Base-by-base conservation (phyloP, 2,797 vertebrate species). In the Hemitrygon akajei region DNA sequence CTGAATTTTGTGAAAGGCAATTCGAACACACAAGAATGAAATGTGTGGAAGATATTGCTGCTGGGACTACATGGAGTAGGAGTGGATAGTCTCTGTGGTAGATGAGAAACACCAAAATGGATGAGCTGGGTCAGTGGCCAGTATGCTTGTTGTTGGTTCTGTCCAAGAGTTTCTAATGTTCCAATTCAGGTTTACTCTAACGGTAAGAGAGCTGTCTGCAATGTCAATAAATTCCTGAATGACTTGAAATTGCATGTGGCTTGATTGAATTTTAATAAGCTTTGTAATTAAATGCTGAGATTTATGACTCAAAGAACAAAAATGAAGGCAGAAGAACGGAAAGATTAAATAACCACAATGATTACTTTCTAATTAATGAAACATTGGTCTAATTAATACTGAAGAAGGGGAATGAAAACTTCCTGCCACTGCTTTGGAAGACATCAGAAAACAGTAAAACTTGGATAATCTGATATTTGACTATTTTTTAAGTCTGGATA, bases 241-340 rank as follows among this genome's bases (percentile, higher is more conserved):
- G 16, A 92, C 89, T 92, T 47, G 69, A 73, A 92, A 92, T 27
- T 92, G 22, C 40, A 92, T 66, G 22, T 47, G 11, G 89, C 69
- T 73, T 73, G 34, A 75, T 73, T 73, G 40, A 75, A 92, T 75
- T 73, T 37, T 92, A 71, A 40, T 92, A 37, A 92, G 69, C 73
- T 92, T 92, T 92, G 89, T 6, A 92, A 92, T 73, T 92, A 73
- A 73, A 92, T 92, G 37, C 89, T 92, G 69, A 34, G 20, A 40
- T 92, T 92, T 75, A 18, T 73, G 34, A 7, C 34, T 40, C 66
- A 37, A 92, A 92, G 34, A 40, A 27, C 22, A 18, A 75, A 63
- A 30, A 63, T 66, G 84, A 14, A 63, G 34, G 18, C 16, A 73
- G 66, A 73, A 9, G 66, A 73, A 37, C 47, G 34, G n/a, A 73